Base-by-base conservation (phyloP, 2,888 invertebrate species). In the Acleris literana region DNA sequence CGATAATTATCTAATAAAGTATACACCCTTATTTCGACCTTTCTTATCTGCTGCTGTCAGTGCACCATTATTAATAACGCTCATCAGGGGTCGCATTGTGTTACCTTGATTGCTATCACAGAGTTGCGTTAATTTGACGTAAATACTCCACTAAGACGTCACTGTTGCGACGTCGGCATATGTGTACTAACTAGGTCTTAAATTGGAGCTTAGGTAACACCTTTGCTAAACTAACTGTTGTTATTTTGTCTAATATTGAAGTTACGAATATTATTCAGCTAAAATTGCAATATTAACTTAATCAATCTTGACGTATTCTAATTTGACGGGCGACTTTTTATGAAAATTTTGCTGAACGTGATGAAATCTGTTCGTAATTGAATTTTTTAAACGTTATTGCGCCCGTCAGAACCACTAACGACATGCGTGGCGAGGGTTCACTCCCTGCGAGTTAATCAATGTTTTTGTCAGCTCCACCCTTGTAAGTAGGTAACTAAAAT, bases 21-120 rank as follows among this genome's bases (percentile, higher is more conserved):
- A 74, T 76, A 72, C 70, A 70, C 71, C 72, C 71, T 76, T 74
- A 77, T 76, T 77, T 75, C 69, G 66, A 70, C 69, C 75, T 71
- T 73, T 71, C 78, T 81, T 82, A 82, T 82, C 82, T 78, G 66
- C 64, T 55, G 63, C 72, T 74, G 76, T 75, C 80, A 80, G 82
- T 76, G 70, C 69, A 62, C 64, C 70, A 72, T 75, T 82, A 79
- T 79, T 82, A 81, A 81, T 79, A 77, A 75, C 74, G 60, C 56
- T 62, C 67, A 68, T 68, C 64, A 62, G 46, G 18, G 56, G 16
- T 18, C 62, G 56, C 62, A 66, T 66, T 66, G 57, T 44, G 57
- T 53, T 62, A 66, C 57, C 62, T 66, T 48, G 52, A 62, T 66
- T 57, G 61, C 62, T 56, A 62, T 66, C 66, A 62, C 57, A 53